Base-by-base conservation (phyloP, 2,888 invertebrate genomes). In the Hypomecis punctinalis region DNA sequence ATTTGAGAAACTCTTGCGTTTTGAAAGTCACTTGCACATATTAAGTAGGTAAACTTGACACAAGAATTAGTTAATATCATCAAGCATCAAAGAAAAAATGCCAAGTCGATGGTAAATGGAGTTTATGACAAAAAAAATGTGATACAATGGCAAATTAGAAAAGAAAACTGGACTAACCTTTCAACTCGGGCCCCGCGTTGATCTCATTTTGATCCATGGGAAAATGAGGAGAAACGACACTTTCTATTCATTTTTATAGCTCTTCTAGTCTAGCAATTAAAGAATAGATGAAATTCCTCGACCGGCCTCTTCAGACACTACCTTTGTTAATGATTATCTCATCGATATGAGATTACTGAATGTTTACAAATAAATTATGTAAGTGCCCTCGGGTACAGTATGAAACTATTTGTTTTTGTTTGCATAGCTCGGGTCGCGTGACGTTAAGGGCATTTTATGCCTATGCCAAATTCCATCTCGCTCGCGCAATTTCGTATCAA, bases 281-380 rank as follows among this genome's bases (percentile, higher is more conserved):
- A 56, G 6, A 40, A 37, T 45, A 55, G 23, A 46, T 6, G 13
- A 6, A 35, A 40, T 10, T 10, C 6, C 40, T n/a, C 23, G 33
- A 23, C 58, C 64, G 61, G 65, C 67, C 45, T 23, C 39, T 40
- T 56, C 61, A 59, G 48, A 10, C 49, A 47, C 35, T 43, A 35
- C 61, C 37, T 42, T n/a, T 56, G 46, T 61, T 68, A 70, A 60
- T 69, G 63, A 66, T 76, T 76, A 80, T 79, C 74, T 79, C 76
- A 79, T 67, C 66, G 68, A 68, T 68, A 68, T 61, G 54, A 61
- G 74, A 78, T 76, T 69, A 47, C 69, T 54, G 42, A 54, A 66
- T 85, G 79, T 86, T 87, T 85, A 85, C 75, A 81, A 86, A 86
- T 48, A 62, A 36, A 45, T 37, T 53, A 37, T 5, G 45, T 55